Evolutionary conservation across 1,140 invertebrate genomes (phyloP).

Genomic region (Agrilus planipennis): DNA sequence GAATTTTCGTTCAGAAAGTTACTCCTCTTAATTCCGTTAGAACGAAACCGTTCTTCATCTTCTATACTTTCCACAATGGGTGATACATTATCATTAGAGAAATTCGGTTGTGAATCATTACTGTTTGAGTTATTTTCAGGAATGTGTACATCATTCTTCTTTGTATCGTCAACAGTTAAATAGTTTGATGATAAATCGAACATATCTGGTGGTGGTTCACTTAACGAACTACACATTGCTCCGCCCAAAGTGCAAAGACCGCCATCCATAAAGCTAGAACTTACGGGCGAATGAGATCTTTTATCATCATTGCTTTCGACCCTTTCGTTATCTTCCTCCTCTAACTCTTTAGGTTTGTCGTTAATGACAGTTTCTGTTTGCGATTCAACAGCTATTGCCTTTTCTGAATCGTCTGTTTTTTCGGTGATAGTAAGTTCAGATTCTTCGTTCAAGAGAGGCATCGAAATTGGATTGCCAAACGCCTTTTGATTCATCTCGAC

Average conservation of each 20-base stretch:
- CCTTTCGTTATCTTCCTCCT: not conserved
- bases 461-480: conserved; percentile 13
- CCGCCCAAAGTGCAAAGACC: conserved; percentile 24
- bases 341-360: not conserved
- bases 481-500: conserved; percentile 20
- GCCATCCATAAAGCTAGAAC: conserved; percentile 7
- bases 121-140: not conserved
- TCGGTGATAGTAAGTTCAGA: conserved; percentile 11
- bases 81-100: not conserved
- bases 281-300: not conserved
- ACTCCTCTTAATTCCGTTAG: not conserved
- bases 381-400: not conserved
- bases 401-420: not conserved
- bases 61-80: not conserved
- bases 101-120: not conserved
- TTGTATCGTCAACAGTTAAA: not conserved
- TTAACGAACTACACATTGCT: conserved; percentile 31
- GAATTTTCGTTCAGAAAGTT: conserved; percentile 3
- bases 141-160: not conserved
- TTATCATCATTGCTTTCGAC: not conserved
- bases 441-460: conserved; percentile 22
- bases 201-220: conserved; percentile 33
- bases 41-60: not conserved
- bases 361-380: not conserved
- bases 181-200: conserved; percentile 23